These are phyloP conservation scores for Caenorhabditis panamensis DNA, from an alignment of 2,888 invertebrate genomes.

Conservation along the genomic window DNA sequence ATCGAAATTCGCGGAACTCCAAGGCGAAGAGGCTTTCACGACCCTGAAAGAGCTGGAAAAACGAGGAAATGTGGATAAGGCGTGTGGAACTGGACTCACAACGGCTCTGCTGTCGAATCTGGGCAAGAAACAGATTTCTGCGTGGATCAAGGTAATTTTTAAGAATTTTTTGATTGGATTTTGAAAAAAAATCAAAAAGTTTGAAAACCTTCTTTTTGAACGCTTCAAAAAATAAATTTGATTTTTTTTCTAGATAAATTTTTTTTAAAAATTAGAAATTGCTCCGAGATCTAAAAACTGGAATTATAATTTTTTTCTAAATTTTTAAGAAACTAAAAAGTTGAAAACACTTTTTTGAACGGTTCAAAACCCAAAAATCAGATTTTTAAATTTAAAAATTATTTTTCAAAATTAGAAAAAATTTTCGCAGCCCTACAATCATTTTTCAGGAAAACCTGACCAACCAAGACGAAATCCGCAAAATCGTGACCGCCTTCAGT, in stretches of 20 bases:
- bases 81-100: slow-evolving; percentile 35
- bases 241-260: no score
- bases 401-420: no score
- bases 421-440: no score
- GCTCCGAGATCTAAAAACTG: no score
- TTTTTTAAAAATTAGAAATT: no score
- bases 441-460: slow-evolving; percentile 45
- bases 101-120: slow-evolving; percentile 44
- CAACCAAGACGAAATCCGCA: slow-evolving; percentile 54
- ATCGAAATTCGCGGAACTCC: slow-evolving; percentile 31
- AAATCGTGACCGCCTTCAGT: slow-evolving; percentile 46
- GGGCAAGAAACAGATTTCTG: slow-evolving; percentile 47
- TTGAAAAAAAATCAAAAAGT: not conserved
- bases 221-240: no score
- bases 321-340: no score
- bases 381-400: no score
- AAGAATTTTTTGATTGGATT: not conserved
- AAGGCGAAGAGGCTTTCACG: slow-evolving; percentile 46
- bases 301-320: no score
- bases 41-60: slow-evolving; percentile 38
- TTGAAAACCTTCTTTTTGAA: no score
- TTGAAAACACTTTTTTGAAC: no score
- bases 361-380: no score
- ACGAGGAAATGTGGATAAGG: slow-evolving; percentile 55
- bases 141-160: slow-evolving; percentile 53